Conservation (phyloP, 2,113 vertebrate species). For the Stictonetta naevosa region DNA sequence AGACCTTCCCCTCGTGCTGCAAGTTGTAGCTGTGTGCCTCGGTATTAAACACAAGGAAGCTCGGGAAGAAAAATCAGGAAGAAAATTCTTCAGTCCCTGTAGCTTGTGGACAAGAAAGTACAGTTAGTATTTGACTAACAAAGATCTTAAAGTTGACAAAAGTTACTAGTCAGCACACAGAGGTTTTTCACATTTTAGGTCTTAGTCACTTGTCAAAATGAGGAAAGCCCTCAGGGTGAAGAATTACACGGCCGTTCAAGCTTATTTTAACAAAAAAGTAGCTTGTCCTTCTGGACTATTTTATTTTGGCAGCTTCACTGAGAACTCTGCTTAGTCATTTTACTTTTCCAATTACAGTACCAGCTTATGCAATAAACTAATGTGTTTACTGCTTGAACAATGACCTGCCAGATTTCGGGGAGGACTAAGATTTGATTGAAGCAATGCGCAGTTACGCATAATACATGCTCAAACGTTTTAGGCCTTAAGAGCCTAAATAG, state of each 20-base stretch:
- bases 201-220: neutral
- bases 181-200: neutral
- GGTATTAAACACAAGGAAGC: neutral
- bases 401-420: conserved; percentile 25
- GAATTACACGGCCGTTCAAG: neutral
- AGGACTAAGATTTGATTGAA: conserved; percentile 35
- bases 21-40: neutral
- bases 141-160: neutral
- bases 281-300: neutral
- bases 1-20: neutral
- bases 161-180: neutral
- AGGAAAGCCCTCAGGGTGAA: conserved; percentile 13
- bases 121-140: neutral
- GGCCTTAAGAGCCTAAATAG: neutral
- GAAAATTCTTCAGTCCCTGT: neutral
- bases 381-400: neutral
- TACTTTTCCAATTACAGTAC: conserved; percentile 25
- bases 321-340: conserved; percentile 50
- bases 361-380: conserved; percentile 11
- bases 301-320: neutral
- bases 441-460: neutral
- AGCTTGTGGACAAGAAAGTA: neutral
- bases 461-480: neutral
- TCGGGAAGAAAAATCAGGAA: neutral
- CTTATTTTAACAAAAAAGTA: neutral